These are phyloP conservation scores for Sinelater perroti DNA, from an alignment of 2,888 invertebrate genomes.

Conservation along the genomic window DNA sequence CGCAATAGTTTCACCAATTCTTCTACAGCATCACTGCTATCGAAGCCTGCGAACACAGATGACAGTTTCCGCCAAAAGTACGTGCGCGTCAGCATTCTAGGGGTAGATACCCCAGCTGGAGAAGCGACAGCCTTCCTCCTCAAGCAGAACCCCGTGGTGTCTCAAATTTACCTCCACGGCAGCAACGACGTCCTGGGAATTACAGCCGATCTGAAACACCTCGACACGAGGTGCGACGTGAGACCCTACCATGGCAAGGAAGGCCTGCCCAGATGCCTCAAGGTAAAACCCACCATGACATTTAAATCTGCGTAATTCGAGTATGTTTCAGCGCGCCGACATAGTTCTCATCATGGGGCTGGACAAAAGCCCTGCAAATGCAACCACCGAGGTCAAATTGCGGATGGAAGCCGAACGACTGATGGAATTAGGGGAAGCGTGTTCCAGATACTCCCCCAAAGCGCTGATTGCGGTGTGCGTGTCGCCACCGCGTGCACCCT, in stretches of 20 bases:
- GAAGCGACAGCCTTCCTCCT: conserved; percentile 63
- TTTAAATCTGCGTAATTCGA: no score
- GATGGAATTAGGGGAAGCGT: conserved; percentile 59
- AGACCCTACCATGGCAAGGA: conserved; percentile 44
- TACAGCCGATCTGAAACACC: conserved; percentile 51
- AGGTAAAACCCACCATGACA: no score
- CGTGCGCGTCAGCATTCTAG: conserved; percentile 59
- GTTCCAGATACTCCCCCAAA: conserved; percentile 65
- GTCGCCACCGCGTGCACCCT: conserved; percentile 66
- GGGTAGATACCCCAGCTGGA: conserved; percentile 64
- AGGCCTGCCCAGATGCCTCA: conserved; percentile 49
- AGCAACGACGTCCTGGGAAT: conserved; percentile 47
- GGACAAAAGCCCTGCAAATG: conserved; percentile 39
- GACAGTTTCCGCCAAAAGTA: conserved; percentile 37
- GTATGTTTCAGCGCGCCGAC: conserved; percentile 52
- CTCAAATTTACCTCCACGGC: conserved; percentile 54
- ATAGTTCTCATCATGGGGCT: conserved; percentile 52
- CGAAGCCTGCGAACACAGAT: not conserved
- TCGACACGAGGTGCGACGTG: conserved; percentile 55
- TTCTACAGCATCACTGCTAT: no score
- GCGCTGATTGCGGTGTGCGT: conserved; percentile 65
- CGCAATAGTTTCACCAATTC: no score
- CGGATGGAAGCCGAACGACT: conserved; percentile 52
- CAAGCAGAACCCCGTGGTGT: conserved; percentile 64
- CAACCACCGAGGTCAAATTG: conserved; percentile 47